These are phyloP conservation scores for Cathartes aura DNA, from an alignment of 2,113 vertebrate genomes.

Conservation along the genomic window DNA sequence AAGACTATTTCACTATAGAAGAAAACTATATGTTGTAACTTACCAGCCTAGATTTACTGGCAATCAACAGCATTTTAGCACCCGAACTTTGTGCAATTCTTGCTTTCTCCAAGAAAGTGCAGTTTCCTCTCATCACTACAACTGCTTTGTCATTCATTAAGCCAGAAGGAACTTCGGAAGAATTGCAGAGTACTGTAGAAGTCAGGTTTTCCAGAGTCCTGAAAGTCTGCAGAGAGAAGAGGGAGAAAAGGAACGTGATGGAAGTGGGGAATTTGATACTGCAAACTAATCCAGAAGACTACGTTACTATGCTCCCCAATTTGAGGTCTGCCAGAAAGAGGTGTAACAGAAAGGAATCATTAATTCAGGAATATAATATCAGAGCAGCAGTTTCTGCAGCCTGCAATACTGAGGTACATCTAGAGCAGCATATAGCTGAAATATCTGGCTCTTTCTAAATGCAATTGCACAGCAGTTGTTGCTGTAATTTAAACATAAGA, in stretches of 20 bases:
- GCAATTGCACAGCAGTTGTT: not conserved
- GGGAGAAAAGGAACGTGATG: not conserved
- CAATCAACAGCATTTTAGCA: slow-evolving; percentile 85
- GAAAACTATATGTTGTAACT: not conserved
- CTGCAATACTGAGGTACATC: not conserved
- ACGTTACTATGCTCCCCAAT: not conserved
- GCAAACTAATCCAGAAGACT: not conserved
- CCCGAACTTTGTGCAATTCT: slow-evolving; percentile 80
- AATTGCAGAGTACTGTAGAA: slow-evolving; percentile 79
- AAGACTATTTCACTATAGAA: not conserved
- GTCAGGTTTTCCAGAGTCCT: slow-evolving; percentile 81
- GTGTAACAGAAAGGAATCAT: not conserved
- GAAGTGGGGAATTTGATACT: not conserved
- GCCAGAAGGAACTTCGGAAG: slow-evolving; percentile 65
- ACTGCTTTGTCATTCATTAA: slow-evolving; percentile 80
- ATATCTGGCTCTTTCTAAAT: not conserved
- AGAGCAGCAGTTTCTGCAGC: not conserved
- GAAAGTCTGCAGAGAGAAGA: slow-evolving; percentile 69
- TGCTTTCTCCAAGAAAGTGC: slow-evolving; percentile 86
- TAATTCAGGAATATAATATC: not conserved
- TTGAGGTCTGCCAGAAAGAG: not conserved
- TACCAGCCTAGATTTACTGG: slow-evolving; percentile 81
- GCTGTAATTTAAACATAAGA: not conserved
- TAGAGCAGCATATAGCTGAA: not conserved
- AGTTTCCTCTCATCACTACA: slow-evolving; percentile 85